These are phyloP conservation scores for Psephotus haematonotus DNA, from an alignment of 2,113 vertebrate species.

Conservation along the genomic window DNA sequence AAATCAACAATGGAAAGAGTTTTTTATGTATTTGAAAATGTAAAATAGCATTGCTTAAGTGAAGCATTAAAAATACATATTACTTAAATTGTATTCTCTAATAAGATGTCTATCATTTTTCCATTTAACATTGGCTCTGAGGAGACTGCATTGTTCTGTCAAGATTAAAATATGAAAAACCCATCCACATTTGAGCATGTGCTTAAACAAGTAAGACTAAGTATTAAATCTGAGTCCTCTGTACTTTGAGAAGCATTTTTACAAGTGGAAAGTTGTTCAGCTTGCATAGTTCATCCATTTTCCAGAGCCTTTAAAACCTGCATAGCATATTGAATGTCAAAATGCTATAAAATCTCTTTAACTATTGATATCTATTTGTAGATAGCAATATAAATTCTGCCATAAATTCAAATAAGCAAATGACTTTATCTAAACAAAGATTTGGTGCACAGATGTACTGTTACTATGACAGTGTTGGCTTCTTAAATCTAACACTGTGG, in stretches of 20 bases:
- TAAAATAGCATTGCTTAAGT: slow-evolving; percentile 52
- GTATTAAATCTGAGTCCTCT: slow-evolving; percentile 68
- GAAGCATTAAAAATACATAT: slow-evolving; percentile 59
- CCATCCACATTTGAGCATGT: slow-evolving; percentile 48
- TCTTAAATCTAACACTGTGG: not conserved
- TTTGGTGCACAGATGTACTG: not conserved
- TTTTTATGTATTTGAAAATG: not conserved
- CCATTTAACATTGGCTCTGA: slow-evolving; percentile 14
- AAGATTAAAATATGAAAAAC: slow-evolving; percentile 61
- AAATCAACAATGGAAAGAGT: not conserved
- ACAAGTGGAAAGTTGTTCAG: slow-evolving; percentile 73
- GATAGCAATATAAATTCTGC: slow-evolving; percentile 44
- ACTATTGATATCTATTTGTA: slow-evolving; percentile 71
- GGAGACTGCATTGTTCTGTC: slow-evolving; percentile 39
- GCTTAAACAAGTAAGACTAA: slow-evolving; percentile 72
- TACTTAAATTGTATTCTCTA: slow-evolving; percentile 53
- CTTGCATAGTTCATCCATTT: slow-evolving; percentile 69
- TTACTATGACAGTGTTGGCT: not conserved
- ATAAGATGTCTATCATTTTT: slow-evolving; percentile 54
- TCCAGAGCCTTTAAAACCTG: slow-evolving; percentile 69
- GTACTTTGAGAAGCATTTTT: slow-evolving; percentile 66
- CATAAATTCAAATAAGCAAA: slow-evolving; percentile 44
- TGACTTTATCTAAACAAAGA: slow-evolving; percentile 52
- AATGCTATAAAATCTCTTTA: slow-evolving; percentile 67
- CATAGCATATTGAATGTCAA: slow-evolving; percentile 49